phyloP scores from a whole-genome alignment of 2,797 vertebrate species.

The Pangasius krempfi region DNA sequence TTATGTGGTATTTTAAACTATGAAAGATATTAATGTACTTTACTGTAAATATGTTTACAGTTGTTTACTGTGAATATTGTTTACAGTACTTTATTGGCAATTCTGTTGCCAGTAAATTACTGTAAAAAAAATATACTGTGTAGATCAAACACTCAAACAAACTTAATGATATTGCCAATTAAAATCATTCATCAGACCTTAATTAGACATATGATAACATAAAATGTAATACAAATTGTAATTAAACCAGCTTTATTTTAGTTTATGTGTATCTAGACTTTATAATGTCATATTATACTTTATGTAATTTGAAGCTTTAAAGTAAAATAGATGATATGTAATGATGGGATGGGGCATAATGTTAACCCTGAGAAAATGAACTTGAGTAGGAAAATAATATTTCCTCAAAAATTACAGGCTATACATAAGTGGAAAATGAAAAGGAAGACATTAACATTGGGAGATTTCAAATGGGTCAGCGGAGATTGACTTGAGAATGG shows the following conservation, averaged over 20 bases:
- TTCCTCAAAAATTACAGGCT: background rate
- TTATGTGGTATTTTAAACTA: background rate
- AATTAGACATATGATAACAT: background rate
- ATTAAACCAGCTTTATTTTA: background rate
- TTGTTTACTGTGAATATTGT: no score
- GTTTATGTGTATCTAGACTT: background rate
- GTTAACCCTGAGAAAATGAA: no score
- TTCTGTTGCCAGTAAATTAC: no score
- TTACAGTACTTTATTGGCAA: no score
- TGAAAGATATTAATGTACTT: background rate
- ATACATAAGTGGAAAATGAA: background rate
- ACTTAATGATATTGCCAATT: background rate
- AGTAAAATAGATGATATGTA: background rate
- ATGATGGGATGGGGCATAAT: background rate
- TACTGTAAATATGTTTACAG: no score
- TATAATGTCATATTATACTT: background rate
- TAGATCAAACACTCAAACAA: no score
- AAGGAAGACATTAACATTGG: background rate
- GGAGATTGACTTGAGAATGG: background rate
- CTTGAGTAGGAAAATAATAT: background rate
- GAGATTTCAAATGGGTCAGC: background rate
- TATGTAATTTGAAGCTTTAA: background rate
- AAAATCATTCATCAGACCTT: background rate
- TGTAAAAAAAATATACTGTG: no score
- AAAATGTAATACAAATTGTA: background rate